Evolutionary conservation across 2,797 vertebrate genomes (phyloP), one percentile per base, ranked within the genome.

Genomic region (Sebastes paucispinis): DNA sequence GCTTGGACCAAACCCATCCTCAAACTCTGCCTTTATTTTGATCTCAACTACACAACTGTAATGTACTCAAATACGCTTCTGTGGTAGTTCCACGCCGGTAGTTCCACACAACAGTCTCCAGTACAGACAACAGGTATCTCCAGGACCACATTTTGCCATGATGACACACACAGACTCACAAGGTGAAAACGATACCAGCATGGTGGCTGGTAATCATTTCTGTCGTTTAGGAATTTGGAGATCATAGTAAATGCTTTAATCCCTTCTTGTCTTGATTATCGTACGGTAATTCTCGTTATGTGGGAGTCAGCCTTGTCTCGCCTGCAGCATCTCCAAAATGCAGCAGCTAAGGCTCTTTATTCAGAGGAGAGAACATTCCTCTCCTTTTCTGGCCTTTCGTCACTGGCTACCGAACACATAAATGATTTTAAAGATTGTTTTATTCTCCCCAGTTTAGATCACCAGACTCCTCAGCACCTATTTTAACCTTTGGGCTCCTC

Each of bases 401-500:
- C 47, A 78, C 39, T 70, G 62, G 25, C 18, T 34, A 67, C 36
- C 54, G 54, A 59, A 82, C 16, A 55, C 55, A 64, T 47, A 66
- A 77, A 39, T 73, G 54, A 73, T 81, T 80, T 79, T 75, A 20
- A 43, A 75, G 36, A 67, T 69, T 32, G 10, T 79, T 71, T 77
- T 52, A 65, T 64, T 70, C 34, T 64, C 43, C 16, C 39, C 22
- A 32, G 39, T 69, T 79, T 59, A 64, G 66, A 72, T 47, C 22
- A 52, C 39, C 3, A 6, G 27, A 68, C 32, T 82, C 34, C 8
- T 47, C 47, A 58, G 73, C 55, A 24, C 13, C 47, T 8, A 11
- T 78, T 83, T 73, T 60, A 71, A 71, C 55, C 59, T 67, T 83
- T 4, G 27, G 60, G 62, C 60, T 47, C n/a, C 36, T 74, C 10